Evolutionary conservation across 2,888 invertebrate genomes (phyloP).

Genomic region (Laspeyria flexula): DNA sequence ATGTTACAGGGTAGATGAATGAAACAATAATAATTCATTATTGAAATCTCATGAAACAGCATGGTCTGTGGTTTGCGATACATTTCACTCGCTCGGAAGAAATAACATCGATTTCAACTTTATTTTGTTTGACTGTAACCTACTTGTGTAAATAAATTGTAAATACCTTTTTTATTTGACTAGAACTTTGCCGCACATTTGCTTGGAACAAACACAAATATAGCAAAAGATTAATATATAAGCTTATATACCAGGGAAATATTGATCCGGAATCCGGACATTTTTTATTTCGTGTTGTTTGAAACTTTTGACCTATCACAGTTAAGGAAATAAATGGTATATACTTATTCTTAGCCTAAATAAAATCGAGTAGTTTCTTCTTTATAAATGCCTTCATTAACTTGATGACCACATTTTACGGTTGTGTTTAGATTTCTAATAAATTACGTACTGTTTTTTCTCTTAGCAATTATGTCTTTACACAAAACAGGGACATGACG

Average conservation of each 20-base stretch:
- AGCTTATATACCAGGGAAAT: neutral
- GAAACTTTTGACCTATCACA: too few species aligned
- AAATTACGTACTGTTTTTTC: too few species aligned
- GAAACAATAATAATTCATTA: neutral
- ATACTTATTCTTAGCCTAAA: too few species aligned
- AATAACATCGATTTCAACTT: neutral
- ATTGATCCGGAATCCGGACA: too few species aligned
- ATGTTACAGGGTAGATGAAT: neutral
- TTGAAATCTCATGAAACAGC: neutral
- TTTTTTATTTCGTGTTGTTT: neutral
- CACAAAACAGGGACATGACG: too few species aligned
- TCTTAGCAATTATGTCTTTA: too few species aligned
- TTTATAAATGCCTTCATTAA: too few species aligned
- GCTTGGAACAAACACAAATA: neutral
- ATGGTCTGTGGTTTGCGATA: neutral
- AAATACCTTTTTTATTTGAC: constrained; percentile 14
- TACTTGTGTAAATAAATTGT: constrained; percentile 19
- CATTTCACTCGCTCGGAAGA: neutral
- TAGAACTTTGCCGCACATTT: neutral
- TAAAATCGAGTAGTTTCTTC: too few species aligned
- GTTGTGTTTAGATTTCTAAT: too few species aligned
- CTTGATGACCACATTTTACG: too few species aligned
- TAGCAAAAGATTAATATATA: neutral
- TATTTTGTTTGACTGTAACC: constrained; percentile 9
- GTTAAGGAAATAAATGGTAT: too few species aligned